Conservation (phyloP, 2,888 invertebrate genomes). For the Tipula vernalis region DNA sequence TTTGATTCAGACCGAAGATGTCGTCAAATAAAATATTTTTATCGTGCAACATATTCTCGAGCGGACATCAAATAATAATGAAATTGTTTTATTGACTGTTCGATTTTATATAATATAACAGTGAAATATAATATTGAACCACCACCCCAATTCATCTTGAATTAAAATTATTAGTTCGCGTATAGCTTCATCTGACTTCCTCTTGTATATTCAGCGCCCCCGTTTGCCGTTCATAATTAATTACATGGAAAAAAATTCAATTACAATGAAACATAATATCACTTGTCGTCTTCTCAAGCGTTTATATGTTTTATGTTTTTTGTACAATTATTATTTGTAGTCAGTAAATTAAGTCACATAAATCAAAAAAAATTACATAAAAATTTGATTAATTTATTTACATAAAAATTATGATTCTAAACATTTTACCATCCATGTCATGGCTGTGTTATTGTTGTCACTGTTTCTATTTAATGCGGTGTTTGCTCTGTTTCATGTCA, state of each 20-base stretch:
- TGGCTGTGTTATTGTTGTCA: neutral
- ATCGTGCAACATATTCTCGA: neutral
- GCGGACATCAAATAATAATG: neutral
- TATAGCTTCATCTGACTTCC: neutral
- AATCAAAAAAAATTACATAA: neutral
- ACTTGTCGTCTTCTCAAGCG: neutral
- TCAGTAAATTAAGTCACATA: neutral
- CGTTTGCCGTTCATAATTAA: neutral
- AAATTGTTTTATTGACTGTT: neutral
- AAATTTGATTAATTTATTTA: neutral
- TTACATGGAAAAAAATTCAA: neutral
- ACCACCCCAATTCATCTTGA: neutral
- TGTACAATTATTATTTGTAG: neutral
- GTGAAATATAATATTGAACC: neutral
- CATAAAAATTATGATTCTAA: neutral
- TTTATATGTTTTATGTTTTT: neutral
- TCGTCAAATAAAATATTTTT: neutral
- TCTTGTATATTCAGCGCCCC: neutral
- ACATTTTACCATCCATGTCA: neutral
- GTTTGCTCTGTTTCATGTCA: neutral
- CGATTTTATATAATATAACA: neutral
- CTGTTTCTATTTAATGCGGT: neutral
- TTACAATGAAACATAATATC: neutral
- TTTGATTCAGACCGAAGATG: neutral
- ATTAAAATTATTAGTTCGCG: neutral